Evolutionary conservation across 2,797 vertebrate species (phyloP).

Genomic region (Clarias laeviceps): DNA sequence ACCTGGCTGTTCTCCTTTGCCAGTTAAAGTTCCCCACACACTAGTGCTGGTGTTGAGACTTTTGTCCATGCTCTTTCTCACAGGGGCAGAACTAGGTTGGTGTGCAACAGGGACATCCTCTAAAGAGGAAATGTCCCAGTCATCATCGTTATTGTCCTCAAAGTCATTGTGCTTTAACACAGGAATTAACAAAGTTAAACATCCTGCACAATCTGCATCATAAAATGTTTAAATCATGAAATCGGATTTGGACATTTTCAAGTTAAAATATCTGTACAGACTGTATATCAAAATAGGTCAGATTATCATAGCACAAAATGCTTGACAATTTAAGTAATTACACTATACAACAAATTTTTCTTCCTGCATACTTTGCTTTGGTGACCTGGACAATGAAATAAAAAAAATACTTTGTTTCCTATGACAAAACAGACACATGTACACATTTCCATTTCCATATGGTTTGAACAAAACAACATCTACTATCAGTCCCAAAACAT

Average conservation of each 20-base stretch:
- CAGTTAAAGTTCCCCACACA: conserved; percentile 77
- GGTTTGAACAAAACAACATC: too few relatives aligned
- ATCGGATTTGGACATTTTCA: neutral
- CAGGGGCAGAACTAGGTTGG: conserved; percentile 64
- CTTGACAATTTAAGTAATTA: neutral
- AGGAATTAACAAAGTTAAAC: conserved; percentile 13
- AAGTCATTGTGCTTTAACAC: conserved; percentile 75
- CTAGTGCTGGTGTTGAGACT: conserved; percentile 73
- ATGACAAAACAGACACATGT: too few relatives aligned
- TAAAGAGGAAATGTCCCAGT: conserved; percentile 84
- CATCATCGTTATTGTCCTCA: conserved; percentile 71
- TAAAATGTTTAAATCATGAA: neutral
- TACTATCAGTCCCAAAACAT: too few relatives aligned
- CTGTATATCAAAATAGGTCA: neutral
- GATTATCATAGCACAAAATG: neutral
- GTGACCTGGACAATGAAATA: too few relatives aligned
- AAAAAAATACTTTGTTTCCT: too few relatives aligned
- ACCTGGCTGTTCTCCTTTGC: conserved; percentile 72
- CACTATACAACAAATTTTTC: too few relatives aligned
- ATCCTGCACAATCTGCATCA: neutral
- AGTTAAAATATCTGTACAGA: neutral
- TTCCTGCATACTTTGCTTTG: too few relatives aligned
- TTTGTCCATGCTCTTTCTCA: conserved; percentile 75
- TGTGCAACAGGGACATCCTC: conserved; percentile 74
- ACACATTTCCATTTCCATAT: too few relatives aligned